Evolutionary conservation across 2,888 invertebrate genomes (phyloP).

Genomic region (Conistra vaccinii): DNA sequence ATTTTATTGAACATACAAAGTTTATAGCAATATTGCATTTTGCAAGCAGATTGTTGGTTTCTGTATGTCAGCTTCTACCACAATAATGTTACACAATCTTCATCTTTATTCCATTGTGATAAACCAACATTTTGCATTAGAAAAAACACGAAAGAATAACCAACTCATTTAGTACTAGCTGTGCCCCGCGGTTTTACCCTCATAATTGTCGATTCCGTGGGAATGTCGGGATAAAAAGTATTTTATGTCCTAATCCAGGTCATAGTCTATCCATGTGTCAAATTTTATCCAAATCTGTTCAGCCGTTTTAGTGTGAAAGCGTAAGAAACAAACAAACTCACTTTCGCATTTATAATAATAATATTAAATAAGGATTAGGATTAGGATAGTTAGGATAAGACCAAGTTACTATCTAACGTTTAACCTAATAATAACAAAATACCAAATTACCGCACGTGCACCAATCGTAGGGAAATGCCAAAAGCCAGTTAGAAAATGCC

Average conservation of each 20-base stretch:
- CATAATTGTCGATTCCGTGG: too few species aligned
- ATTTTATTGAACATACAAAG: conserved; percentile 17
- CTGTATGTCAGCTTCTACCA: too few species aligned
- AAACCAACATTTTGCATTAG: not conserved
- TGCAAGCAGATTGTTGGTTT: not conserved
- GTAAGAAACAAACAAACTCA: too few species aligned
- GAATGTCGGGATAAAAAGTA: too few species aligned
- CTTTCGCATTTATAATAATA: too few species aligned
- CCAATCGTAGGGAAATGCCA: conserved; percentile 71
- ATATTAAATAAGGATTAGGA: too few species aligned
- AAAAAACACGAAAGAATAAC: not conserved
- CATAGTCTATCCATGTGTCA: too few species aligned
- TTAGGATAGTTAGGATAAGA: too few species aligned
- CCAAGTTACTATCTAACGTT: not conserved
- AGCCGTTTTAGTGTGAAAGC: too few species aligned
- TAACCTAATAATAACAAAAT: conserved; percentile 45
- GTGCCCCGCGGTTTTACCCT: too few species aligned
- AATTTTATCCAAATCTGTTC: too few species aligned
- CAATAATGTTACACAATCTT: not conserved
- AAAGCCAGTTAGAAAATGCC: conserved; percentile 75
- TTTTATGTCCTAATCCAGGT: too few species aligned
- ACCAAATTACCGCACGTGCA: conserved; percentile 50
- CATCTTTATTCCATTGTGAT: not conserved
- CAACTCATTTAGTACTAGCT: not conserved
- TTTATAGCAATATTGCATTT: not conserved